phyloP scores from a whole-genome alignment of 2,888 invertebrate genomes.

The Drosophila leonis region DNA sequence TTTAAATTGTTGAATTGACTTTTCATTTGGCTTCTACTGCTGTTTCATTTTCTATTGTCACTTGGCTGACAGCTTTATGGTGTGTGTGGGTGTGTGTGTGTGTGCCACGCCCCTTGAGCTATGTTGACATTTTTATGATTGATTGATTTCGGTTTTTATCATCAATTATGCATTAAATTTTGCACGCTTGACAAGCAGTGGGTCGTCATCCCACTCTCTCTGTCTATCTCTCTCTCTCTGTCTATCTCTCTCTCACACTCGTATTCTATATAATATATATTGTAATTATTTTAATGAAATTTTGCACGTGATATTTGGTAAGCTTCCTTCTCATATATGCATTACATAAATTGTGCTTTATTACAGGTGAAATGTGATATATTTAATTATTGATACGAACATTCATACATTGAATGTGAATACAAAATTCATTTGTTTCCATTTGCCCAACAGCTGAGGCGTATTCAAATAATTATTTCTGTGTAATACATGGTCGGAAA shows the following conservation, averaged over 20 bases:
- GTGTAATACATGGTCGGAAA: slow-evolving; percentile 14
- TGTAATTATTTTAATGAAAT: slow-evolving; percentile 77
- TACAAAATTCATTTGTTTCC: slow-evolving; percentile 58
- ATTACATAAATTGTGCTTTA: slow-evolving; percentile 19
- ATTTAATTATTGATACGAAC: slow-evolving; percentile 62
- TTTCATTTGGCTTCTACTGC: slow-evolving; percentile 2
- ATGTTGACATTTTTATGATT: slow-evolving; percentile 77
- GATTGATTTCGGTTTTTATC: slow-evolving; percentile 73
- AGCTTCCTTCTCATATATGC: slow-evolving; percentile 2
- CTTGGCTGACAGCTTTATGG: slow-evolving; percentile 34
- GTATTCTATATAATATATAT: slow-evolving; percentile 39
- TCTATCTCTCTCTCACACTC: neutral
- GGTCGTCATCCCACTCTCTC: slow-evolving; percentile 16
- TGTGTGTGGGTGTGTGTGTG: slow-evolving; percentile 10
- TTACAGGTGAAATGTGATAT: slow-evolving; percentile 47
- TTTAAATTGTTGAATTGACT: slow-evolving; percentile 12
- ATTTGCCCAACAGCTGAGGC: slow-evolving; percentile 41
- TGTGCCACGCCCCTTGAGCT: slow-evolving; percentile 1
- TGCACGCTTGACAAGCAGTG: slow-evolving; percentile 70
- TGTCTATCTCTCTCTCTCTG: neutral
- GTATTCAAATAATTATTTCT: slow-evolving; percentile 35
- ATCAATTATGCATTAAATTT: slow-evolving; percentile 79
- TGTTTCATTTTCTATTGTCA: slow-evolving; percentile 11
- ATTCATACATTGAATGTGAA: slow-evolving; percentile 19
- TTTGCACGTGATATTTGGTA: slow-evolving; percentile 57